phyloP scores from a whole-genome alignment of 2,797 vertebrate genomes.

The Pangasius djambal region DNA sequence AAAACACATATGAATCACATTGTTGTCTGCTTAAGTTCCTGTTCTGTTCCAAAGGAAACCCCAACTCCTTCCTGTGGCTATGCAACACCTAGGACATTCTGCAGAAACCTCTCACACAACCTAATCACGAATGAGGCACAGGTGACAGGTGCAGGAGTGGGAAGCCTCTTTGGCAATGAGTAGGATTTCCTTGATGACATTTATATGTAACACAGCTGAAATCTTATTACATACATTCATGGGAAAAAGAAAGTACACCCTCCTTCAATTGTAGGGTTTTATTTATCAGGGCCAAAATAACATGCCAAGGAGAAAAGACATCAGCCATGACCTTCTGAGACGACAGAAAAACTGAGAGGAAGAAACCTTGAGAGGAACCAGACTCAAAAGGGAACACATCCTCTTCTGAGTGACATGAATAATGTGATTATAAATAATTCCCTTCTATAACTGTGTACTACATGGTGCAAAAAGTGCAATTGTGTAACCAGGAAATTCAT shows the following conservation, averaged over 20 bases:
- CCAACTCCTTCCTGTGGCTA: not conserved
- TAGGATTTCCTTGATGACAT: not conserved
- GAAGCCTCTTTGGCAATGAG: not conserved
- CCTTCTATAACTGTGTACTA: no score
- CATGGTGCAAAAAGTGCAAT: no score
- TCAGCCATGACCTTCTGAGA: not conserved
- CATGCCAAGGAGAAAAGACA: not conserved
- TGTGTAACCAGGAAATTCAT: no score
- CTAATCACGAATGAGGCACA: not conserved
- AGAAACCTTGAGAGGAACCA: no score
- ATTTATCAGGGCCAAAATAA: not conserved
- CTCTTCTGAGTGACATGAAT: no score
- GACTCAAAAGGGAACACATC: no score
- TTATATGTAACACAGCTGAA: conserved; percentile 16
- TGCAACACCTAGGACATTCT: not conserved
- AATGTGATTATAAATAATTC: no score
- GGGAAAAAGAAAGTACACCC: not conserved
- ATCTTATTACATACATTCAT: not conserved
- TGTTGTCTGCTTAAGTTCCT: not conserved
- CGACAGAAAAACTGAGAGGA: no score
- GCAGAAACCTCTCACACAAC: not conserved
- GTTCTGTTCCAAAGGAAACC: not conserved
- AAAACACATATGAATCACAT: not conserved
- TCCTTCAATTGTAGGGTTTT: not conserved
- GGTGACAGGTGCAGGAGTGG: not conserved